These are phyloP conservation scores for Oreonectes daqikongensis DNA, from an alignment of 2,797 vertebrate species.

Conservation along the genomic window DNA sequence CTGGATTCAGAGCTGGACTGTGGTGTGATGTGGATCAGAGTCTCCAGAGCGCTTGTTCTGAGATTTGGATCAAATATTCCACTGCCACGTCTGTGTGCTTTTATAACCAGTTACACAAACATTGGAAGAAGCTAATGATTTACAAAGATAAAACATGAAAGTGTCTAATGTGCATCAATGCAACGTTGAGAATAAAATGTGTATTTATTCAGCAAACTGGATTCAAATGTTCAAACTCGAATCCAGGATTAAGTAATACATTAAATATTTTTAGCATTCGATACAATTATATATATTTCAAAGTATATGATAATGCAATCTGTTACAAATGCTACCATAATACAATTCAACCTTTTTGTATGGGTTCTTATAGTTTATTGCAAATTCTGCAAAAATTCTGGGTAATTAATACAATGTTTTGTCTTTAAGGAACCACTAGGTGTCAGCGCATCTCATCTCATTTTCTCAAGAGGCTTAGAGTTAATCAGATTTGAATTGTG, in stretches of 20 bases:
- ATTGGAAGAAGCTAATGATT: constrained; percentile 20
- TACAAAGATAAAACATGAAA: background rate
- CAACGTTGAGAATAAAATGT: background rate
- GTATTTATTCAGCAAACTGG: background rate
- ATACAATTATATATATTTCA: too few species aligned
- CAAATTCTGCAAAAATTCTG: too few species aligned
- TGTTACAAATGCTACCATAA: too few species aligned
- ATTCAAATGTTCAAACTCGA: background rate
- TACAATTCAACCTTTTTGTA: too few species aligned
- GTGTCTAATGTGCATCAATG: background rate
- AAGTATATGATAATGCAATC: too few species aligned
- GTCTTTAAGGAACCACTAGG: background rate
- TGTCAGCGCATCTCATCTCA: constrained; percentile 3
- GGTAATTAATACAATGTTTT: background rate
- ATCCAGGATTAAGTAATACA: too few species aligned
- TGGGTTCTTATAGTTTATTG: too few species aligned
- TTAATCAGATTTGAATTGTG: constrained; percentile 10
- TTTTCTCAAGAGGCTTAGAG: background rate
- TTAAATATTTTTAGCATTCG: too few species aligned
- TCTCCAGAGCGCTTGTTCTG: background rate
- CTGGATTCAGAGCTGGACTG: background rate
- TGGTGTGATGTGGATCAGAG: constrained; percentile 31
- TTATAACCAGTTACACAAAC: constrained; percentile 21
- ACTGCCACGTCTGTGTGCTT: background rate
- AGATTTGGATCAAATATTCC: background rate